Evolutionary conservation across 37 sponge, comb jelly and placozoan genomes (phyloP), one percentile per base, ranked within the genome.

Genomic region (Halisarca cf. caerulea): DNA sequence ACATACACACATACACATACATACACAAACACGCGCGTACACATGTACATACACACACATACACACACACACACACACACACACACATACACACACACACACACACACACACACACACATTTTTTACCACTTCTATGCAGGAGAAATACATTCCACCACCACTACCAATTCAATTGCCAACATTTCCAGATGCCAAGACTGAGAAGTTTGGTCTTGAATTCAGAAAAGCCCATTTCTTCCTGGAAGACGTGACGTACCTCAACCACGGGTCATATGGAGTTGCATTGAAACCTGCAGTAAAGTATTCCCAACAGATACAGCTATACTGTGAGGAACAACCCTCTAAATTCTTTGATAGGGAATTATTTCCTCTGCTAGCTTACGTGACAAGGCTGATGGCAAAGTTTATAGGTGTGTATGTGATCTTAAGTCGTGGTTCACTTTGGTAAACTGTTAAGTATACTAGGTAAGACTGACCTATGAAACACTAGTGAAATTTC

Each of bases 191-290:
- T 38, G 45, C 34, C 21, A 77, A 44, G 0, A 27, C 21, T 14
- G 82, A 81, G 28, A 3, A 41, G 42, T 86, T 86, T 75, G 86
- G 86, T 21, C 32, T 23, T 27, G 80, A 21, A 42, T 44, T 78
- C 57, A 79, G 80, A 39, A 40, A 43, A 24, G 79, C 68, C 15
- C 86, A 86, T 41, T 86, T 86, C 80, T 80, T 61, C 71, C 58
- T 86, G 35, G 80, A 79, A 2, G 68, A 66, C 30, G 40, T 25
- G 36, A 83, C 89, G 0, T 96, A 84, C 39, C 53, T 96, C n/a
- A 96, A 96, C 57, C 97, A 96, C 78, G 97, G 97, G 21, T 92
- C 92, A 0, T 96, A 91, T 86, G 97, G 97, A 20, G 85, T 86
- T 40, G 83, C 77, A 18, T 4, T 91, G 2, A 89, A 84, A 51